phyloP scores from a whole-genome alignment of 1,140 invertebrate genomes.

The Macrotrachela quadricornifera region DNA sequence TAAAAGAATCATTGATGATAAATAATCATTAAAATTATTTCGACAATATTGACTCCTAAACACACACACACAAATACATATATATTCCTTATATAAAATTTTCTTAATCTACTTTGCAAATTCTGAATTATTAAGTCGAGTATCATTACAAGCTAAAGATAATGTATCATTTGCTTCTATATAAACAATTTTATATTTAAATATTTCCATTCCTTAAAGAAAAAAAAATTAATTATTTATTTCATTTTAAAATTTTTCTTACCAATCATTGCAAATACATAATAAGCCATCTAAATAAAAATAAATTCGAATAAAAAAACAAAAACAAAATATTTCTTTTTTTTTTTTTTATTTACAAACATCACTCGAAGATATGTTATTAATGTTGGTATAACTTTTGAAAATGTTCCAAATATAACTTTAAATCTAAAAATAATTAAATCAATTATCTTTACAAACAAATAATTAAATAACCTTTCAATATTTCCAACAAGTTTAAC shows the following conservation, averaged over 20 bases:
- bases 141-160: slow-evolving; percentile 25
- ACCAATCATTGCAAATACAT: slow-evolving; percentile 36
- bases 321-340: no score
- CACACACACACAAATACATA: slow-evolving; percentile 5
- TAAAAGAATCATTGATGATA: slow-evolving; percentile 31
- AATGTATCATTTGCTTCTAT: no score
- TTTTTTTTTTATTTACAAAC: slow-evolving; percentile 25
- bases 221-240: no score
- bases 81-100: neutral
- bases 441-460: no score
- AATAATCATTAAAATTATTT: slow-evolving; percentile 36
- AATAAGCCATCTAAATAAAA: slow-evolving; percentile 31
- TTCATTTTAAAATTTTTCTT: slow-evolving; percentile 31
- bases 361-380: slow-evolving; percentile 34
- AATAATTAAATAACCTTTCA: neutral
- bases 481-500: slow-evolving; percentile 5
- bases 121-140: slow-evolving; percentile 23
- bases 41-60: slow-evolving; percentile 30
- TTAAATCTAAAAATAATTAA: slow-evolving; percentile 26
- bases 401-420: slow-evolving; percentile 32
- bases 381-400: slow-evolving; percentile 33
- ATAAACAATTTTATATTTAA: no score
- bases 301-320: no score
- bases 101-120: slow-evolving; percentile 16
- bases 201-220: no score